These are phyloP conservation scores for Heliornis fulica DNA, from an alignment of 2,113 vertebrate species.

Conservation along the genomic window DNA sequence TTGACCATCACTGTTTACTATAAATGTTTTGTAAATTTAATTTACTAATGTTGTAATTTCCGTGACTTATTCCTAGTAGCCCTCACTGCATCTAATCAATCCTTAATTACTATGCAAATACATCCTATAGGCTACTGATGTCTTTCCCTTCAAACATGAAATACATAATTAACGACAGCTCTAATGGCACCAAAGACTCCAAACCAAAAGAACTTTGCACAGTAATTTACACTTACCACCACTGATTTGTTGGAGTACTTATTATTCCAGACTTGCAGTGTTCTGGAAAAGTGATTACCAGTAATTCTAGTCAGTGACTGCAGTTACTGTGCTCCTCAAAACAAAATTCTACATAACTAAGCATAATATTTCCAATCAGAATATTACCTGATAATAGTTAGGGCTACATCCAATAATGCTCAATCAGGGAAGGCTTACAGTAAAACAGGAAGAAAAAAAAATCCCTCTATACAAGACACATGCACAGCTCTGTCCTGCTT, in stretches of 20 bases:
- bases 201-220: background rate
- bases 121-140: slow-evolving; percentile 30
- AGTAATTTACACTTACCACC: slow-evolving; percentile 6
- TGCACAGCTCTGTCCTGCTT: background rate
- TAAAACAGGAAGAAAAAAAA: background rate
- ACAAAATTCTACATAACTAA: background rate
- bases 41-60: slow-evolving; percentile 10
- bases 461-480: background rate
- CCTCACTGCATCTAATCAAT: slow-evolving; percentile 49
- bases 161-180: slow-evolving; percentile 56
- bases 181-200: slow-evolving; percentile 33
- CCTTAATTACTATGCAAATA: slow-evolving; percentile 61
- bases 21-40: slow-evolving; percentile 48
- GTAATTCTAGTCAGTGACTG: background rate
- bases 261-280: background rate
- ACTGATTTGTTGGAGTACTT: background rate
- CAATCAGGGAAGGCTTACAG: background rate
- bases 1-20: slow-evolving; percentile 33
- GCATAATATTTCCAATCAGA: background rate
- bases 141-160: slow-evolving; percentile 43
- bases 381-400: background rate
- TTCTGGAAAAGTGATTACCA: background rate
- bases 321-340: background rate
- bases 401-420: background rate
- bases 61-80: slow-evolving; percentile 7